These are phyloP conservation scores for Numida meleagris DNA, from an alignment of 2,113 vertebrate genomes.

Conservation along the genomic window DNA sequence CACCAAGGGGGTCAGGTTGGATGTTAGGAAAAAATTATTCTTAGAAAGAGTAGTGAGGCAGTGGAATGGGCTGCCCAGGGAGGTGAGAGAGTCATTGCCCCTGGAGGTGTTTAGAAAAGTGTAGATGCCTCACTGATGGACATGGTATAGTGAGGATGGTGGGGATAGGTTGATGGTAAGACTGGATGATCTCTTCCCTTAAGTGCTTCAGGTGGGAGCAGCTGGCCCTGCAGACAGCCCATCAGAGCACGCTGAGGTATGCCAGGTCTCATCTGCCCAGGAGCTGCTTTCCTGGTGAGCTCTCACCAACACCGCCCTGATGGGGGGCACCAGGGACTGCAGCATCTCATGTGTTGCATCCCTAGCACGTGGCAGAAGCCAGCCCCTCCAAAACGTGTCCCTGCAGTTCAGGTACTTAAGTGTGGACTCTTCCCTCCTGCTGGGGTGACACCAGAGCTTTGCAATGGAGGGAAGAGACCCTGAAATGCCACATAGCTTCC, in stretches of 20 bases:
- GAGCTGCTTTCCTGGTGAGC: background rate
- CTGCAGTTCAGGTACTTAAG: background rate
- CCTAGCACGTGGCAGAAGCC: background rate
- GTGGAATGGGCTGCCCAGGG: too few species aligned
- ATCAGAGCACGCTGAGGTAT: accelerated
- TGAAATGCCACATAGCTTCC: background rate
- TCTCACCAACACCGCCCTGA: background rate
- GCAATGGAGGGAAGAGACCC: background rate
- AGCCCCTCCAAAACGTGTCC: background rate
- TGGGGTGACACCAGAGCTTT: background rate
- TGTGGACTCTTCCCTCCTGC: accelerated
- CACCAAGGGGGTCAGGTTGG: too few species aligned
- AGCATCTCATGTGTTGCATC: background rate
- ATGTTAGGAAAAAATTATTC: too few species aligned
- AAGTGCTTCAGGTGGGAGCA: background rate
- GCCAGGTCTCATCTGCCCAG: background rate
- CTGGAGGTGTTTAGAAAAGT: too few species aligned
- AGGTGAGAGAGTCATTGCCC: too few species aligned
- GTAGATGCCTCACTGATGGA: too few species aligned
- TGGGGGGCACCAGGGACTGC: background rate
- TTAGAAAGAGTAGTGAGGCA: too few species aligned
- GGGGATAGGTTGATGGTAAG: too few species aligned
- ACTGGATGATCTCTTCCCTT: background rate
- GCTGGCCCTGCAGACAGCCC: accelerated
- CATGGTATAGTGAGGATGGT: too few species aligned